A percentile compares a stretch with the other conserved stretches of the same genome.
Evolutionary conservation across 2,797 vertebrate species (phyloP).

Genomic region (Ceryle rudis): DNA sequence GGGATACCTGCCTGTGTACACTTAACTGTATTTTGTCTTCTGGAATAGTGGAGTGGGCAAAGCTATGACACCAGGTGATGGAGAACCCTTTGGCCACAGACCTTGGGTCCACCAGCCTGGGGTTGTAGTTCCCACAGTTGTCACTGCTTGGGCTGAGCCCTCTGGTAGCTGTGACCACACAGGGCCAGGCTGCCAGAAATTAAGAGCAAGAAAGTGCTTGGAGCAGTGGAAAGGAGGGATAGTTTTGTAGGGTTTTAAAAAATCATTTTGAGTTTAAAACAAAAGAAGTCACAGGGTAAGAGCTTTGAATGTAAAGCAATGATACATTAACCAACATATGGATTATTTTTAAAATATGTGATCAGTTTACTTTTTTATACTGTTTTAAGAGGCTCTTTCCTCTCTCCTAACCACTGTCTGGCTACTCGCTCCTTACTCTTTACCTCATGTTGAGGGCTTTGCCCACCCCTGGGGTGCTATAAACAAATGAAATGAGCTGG

Average conservation of each 20-base stretch:
- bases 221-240: background rate
- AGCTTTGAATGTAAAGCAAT: background rate
- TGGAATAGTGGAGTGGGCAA: background rate
- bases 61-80: background rate
- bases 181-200: background rate
- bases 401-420: background rate
- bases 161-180: rapidly evolving
- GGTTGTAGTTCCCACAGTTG: rapidly evolving
- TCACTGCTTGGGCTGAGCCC: background rate
- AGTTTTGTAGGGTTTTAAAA: background rate
- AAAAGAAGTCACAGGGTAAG: background rate
- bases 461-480: background rate
- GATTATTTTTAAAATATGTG: background rate
- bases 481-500: background rate
- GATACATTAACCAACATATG: background rate
- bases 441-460: background rate
- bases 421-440: background rate
- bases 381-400: background rate
- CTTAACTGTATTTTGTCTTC: background rate
- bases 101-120: background rate
- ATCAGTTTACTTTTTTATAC: background rate
- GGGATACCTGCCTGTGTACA: background rate
- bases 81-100: background rate
- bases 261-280: background rate
- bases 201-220: background rate